Base-by-base conservation (phyloP, 1,140 invertebrate genomes). In the Drosophila funebris region DNA sequence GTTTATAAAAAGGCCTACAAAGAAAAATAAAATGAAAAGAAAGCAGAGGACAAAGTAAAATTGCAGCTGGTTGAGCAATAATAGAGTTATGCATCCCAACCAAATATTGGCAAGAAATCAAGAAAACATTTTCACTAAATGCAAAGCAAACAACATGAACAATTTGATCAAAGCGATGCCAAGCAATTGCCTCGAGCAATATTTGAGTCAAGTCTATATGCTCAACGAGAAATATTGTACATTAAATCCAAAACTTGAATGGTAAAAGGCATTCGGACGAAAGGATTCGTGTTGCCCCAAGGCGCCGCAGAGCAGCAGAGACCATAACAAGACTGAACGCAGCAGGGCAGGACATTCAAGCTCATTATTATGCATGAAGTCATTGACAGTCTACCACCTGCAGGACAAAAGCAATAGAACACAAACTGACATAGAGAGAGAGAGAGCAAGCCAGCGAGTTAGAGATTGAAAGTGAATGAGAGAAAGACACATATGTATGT, bases 351-450 rank as follows among this genome's bases (percentile, higher is more conserved):
- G 43, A 53, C 20, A 50, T 58, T 41, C 62, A 13, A 50, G 70
- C 74, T 85, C 78, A 85, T 85, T 85, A 85, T 85, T 85, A 85
- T 85, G 82, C 82, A 85, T 85, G 82, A 82, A 87, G 82, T 78
- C 78, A 78, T 81, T 73, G 78, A 72, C 82, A 82, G 82, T 82
- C 82, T 85, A 82, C 78, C 82, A 85, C 82, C 82, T 87, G 82
- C 78, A 87, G 82, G 82, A 85, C 82, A 85, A 80, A 80, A 76
- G 73, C 68, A 66, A 66, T 37, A 62, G 44, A 46, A 31, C 54
- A 29, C 61, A 78, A 56, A 66, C 52, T 48, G 11, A 72, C 53
- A 41, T 60, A 54, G 44, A 14, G 18, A n/a, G 43, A 44, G 9
- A 8, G n/a, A 7, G 1, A 46, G 20, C 4, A 24, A 46, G 29